Base-by-base conservation (phyloP, 2,797 vertebrate genomes). In the Prunella strophiata region DNA sequence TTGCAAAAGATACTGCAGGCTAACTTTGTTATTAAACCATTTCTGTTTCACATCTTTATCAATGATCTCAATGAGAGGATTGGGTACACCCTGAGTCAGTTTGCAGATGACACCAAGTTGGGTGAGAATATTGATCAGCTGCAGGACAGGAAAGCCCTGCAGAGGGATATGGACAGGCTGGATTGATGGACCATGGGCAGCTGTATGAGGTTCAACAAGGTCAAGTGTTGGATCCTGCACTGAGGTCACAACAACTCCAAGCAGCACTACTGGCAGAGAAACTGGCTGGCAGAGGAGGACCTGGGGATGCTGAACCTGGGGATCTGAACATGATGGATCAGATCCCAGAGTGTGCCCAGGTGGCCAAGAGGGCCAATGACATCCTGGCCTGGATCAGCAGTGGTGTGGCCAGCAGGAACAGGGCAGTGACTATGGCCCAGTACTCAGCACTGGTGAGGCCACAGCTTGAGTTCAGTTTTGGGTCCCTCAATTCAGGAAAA, bases 361-460 rank as follows among this genome's bases (percentile, higher is more conserved):
- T 7, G 3, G 20, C 14, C 36, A 5, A 76, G 19, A 42, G 48
- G 26, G 22, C 13, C 2, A 4, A 4, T 38, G 78, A 6, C 17
- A 83, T 26, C 38, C 43, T 57, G 20, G 65, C 11, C n/a, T 40
- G 16, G 13, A 8, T 18, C 87, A 83, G 43, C 36, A 55, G 1
- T 5, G 2, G 2, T 11, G 19, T 29, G 36, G 36, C 19, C 43
- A 76, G 57, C 57, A 71, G 32, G n/a, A 80, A 0, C 5, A 13
- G 18, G 22, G 22, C 34, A 62, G 36, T 15, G 63, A 82, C 7
- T 0, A 0, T 20, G 0, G 9, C 18, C 36, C 27, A n/a, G 7
- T 16, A 21, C 25, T 30, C 0, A 0, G 20, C 2, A 65, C 29
- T 45, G 12, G 0, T 30, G 72, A 45, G 38, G 10, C 29, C 15